Percentiles rank a stretch among this genome's conserved stretches.
phyloP scores from a whole-genome alignment of 2,797 vertebrate genomes.

The Ficedula albicollis region DNA sequence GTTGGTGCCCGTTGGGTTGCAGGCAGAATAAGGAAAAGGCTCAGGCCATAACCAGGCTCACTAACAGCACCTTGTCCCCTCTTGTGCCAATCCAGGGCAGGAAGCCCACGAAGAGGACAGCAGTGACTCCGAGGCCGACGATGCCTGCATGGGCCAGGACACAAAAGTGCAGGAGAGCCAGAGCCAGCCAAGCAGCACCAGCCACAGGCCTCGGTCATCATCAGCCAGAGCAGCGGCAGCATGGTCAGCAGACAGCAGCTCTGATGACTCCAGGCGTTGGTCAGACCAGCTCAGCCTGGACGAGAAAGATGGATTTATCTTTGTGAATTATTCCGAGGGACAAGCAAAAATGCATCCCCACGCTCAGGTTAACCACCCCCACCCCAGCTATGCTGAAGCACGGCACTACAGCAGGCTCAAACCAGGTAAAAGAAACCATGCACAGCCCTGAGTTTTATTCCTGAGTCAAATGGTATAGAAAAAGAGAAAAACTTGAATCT shows the following conservation, averaged over 20 bases:
- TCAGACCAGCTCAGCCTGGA: slow-evolving; percentile 96
- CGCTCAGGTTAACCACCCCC: slow-evolving; percentile 75
- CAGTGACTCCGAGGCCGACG: slow-evolving; percentile 94
- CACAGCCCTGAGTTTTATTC: not conserved
- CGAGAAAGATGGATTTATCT: slow-evolving; percentile 97
- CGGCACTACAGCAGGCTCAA: slow-evolving; percentile 89
- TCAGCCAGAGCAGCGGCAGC: slow-evolving; percentile 77
- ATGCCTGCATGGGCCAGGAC: slow-evolving; percentile 83
- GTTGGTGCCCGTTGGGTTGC: not conserved
- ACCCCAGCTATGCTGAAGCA: slow-evolving; percentile 75
- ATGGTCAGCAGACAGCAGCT: slow-evolving; percentile 89
- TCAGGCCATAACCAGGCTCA: not conserved
- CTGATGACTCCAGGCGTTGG: slow-evolving; percentile 93
- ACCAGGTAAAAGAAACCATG: slow-evolving; percentile 78
- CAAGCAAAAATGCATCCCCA: slow-evolving; percentile 80
- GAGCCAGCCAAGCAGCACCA: slow-evolving; percentile 81
- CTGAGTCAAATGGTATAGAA: not conserved
- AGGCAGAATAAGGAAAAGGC: not conserved
- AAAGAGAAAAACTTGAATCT: not conserved
- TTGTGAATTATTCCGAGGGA: slow-evolving; percentile 95
- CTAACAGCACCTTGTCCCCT: not conserved
- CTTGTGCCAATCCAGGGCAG: slow-evolving; percentile 74
- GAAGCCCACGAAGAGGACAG: slow-evolving; percentile 93
- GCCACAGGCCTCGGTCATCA: slow-evolving; percentile 83
- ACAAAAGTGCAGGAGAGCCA: slow-evolving; percentile 74